Conservation (phyloP, 2,113 vertebrate genomes). For the Nannobrachium achirus region DNA sequence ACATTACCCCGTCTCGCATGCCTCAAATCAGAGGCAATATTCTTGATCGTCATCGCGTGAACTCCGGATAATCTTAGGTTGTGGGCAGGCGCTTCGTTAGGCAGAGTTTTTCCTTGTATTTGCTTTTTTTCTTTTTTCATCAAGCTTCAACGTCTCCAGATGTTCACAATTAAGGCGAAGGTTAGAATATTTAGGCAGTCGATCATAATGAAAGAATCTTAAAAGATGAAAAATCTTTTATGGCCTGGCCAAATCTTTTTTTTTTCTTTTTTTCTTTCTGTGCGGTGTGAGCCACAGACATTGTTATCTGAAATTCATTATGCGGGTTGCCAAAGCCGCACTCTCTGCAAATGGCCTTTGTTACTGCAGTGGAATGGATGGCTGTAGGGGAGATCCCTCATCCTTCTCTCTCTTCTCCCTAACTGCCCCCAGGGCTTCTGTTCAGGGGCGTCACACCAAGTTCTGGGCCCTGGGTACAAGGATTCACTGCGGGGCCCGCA, state of each 20-base stretch:
- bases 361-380: slow-evolving; percentile 61
- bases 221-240: slow-evolving; percentile 2
- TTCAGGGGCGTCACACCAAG: too few relatives aligned
- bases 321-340: slow-evolving; percentile 49
- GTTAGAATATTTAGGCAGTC: slow-evolving; percentile 14
- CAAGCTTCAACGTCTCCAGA: slow-evolving; percentile 20
- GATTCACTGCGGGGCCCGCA: too few relatives aligned
- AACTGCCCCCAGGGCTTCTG: slow-evolving; percentile 50
- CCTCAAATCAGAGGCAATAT: slow-evolving; percentile 43
- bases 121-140: slow-evolving; percentile 10
- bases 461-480: too few relatives aligned
- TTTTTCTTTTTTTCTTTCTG: not conserved
- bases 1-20: slow-evolving; percentile 40
- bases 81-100: too few relatives aligned
- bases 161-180: slow-evolving; percentile 30
- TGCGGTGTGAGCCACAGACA: slow-evolving; percentile 31
- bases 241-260: slow-evolving; percentile 5
- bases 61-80: slow-evolving; percentile 32
- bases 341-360: slow-evolving; percentile 60
- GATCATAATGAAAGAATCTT: slow-evolving; percentile 17
- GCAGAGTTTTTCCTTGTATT: too few relatives aligned
- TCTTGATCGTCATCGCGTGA: slow-evolving; percentile 29
- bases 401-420: slow-evolving; percentile 59
- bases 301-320: slow-evolving; percentile 71
- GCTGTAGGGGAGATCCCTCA: slow-evolving; percentile 63